These are phyloP conservation scores for Eidolon dupreanum DNA, from an alignment of 2,797 vertebrate genomes.

Conservation along the genomic window DNA sequence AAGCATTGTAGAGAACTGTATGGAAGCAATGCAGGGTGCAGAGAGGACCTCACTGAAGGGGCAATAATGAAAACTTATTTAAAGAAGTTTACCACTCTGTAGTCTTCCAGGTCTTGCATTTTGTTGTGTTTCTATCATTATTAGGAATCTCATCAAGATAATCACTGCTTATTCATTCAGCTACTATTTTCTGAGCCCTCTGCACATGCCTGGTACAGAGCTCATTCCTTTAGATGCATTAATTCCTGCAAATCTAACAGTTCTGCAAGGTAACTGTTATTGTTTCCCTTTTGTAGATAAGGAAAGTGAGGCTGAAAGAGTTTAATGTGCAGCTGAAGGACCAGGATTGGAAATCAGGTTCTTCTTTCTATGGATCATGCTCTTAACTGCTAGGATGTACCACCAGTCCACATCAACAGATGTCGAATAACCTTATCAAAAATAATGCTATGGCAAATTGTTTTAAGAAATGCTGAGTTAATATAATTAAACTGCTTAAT, in stretches of 20 bases:
- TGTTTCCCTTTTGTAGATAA: conserved; percentile 3
- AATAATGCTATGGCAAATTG: background rate
- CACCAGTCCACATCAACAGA: background rate
- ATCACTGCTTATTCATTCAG: background rate
- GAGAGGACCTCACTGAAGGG: background rate
- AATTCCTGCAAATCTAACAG: background rate
- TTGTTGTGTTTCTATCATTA: background rate
- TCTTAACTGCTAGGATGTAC: background rate
- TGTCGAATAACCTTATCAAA: background rate
- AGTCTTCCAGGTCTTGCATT: background rate
- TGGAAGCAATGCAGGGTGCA: background rate
- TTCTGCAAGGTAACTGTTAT: background rate
- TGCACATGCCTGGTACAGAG: background rate
- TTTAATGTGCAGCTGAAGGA: background rate
- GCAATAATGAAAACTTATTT: background rate
- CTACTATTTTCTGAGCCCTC: background rate
- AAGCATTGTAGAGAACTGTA: background rate
- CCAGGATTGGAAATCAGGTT: background rate
- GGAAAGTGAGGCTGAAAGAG: background rate
- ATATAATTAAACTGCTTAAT: background rate
- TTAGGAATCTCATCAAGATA: background rate
- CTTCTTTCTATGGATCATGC: background rate
- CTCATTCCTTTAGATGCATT: background rate
- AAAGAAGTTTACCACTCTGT: background rate
- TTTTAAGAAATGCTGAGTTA: background rate